A percentile compares a stretch with the other conserved stretches of the same genome.
These are phyloP conservation scores for Elephas maximus DNA, from an alignment of 2,113 vertebrate genomes.

Conservation along the genomic window DNA sequence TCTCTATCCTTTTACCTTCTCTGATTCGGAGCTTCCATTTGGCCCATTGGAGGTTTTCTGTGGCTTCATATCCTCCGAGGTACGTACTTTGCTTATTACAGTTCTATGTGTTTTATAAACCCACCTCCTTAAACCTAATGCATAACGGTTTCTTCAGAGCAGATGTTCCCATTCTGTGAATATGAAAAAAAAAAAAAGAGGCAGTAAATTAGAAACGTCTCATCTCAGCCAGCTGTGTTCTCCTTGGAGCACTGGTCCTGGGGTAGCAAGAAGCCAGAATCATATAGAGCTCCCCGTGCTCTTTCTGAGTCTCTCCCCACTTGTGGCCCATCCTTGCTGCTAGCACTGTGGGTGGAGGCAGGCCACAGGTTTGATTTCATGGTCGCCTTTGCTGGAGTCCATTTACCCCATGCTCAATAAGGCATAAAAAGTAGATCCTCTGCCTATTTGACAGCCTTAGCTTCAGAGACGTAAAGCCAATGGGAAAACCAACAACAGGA, in stretches of 20 bases:
- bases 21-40: background rate
- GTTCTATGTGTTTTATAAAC: background rate
- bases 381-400: background rate
- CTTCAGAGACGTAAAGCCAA: conserved; percentile 44
- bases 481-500: background rate
- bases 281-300: background rate
- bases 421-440: conserved; percentile 71
- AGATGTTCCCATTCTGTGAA: background rate
- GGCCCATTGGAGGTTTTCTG: background rate
- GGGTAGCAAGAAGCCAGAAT: conserved; percentile 44
- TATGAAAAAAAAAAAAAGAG: background rate
- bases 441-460: background rate
- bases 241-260: conserved; percentile 20
- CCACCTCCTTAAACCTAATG: background rate
- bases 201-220: background rate
- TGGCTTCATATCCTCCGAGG: background rate
- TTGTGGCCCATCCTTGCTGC: background rate
- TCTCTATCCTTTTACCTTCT: background rate
- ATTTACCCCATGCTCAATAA: conserved; percentile 65
- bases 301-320: conserved; percentile 44
- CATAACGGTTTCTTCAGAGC: background rate
- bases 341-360: background rate
- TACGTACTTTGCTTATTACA: background rate
- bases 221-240: background rate
- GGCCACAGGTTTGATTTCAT: conserved; percentile 42